Conservation (phyloP, 2,888 invertebrate species). For the Entomobrya multifasciata region DNA sequence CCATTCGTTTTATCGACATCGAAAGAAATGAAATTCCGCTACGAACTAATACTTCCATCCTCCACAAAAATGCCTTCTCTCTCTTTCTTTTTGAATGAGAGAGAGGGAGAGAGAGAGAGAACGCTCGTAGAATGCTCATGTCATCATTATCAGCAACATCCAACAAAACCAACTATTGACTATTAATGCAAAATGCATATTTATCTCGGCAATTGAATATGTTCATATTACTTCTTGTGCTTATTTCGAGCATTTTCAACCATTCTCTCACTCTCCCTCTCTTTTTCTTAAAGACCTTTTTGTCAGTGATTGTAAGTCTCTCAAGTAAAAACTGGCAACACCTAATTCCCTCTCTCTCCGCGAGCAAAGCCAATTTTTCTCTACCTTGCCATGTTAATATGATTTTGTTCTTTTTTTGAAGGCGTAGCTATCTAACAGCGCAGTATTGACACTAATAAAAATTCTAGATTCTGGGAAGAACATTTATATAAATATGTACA, state of each 20-base stretch:
- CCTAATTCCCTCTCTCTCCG: background rate
- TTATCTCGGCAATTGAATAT: conserved; percentile 39
- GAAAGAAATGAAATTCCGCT: conserved; percentile 60
- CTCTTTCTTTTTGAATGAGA: conserved; percentile 24
- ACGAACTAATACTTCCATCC: conserved; percentile 39
- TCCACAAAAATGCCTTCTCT: background rate
- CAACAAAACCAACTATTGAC: conserved; percentile 30
- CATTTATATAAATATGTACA: background rate
- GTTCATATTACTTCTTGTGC: background rate
- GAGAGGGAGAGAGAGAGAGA: no score
- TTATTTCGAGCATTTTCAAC: conserved; percentile 41
- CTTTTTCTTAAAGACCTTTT: conserved; percentile 26
- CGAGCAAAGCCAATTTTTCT: conserved; percentile 37
- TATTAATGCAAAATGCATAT: conserved; percentile 54
- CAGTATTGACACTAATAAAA: no score
- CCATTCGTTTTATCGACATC: conserved; percentile 65
- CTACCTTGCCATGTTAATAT: background rate
- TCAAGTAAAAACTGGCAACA: conserved; percentile 37
- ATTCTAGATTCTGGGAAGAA: background rate
- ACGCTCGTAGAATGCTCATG: conserved; percentile 55
- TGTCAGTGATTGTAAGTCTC: conserved; percentile 40
- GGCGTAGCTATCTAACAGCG: no score
- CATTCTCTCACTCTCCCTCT: background rate
- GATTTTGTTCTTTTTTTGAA: no score
- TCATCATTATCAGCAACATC: conserved; percentile 63